Evolutionary conservation across 2,888 invertebrate species (phyloP), one percentile per base, ranked within the genome.

Genomic region (Sarcophaga rosellei): DNA sequence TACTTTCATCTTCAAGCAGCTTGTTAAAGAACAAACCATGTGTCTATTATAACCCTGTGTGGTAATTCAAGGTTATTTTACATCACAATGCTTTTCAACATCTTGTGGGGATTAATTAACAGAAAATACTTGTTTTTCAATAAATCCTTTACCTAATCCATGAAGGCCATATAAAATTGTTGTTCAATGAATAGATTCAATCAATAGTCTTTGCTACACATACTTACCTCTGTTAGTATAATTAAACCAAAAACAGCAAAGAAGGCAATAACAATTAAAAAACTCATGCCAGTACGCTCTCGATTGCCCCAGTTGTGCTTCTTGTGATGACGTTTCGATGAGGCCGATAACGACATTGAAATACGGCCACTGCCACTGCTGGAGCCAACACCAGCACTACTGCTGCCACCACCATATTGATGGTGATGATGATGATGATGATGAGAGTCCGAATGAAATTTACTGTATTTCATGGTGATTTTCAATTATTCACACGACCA

Each of bases 261-360:
- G 93, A 98, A 98, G 94, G 97, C 97, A 89, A 98, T 95, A 88
- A 98, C 97, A 92, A 98, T 96, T 94, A 97, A 96, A 94, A 98
- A 97, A 91, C 97, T 97, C 95, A 97, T 96, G 93, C 97, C 96
- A 89, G 97, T 97, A 89, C 97, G 95, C 93, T 97, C 97, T 90
- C 96, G 95, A 6, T 91, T 91, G 68, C 93, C 93, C 93, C 93
- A 91, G 81, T 92, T 89, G 76, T 89, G 88, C 84, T 92, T 92
- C 87, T 93, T 93, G 82, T 90, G 90, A 87, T 90, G 90, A n/a
- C 93, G 92, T 89, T 93, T 93, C 66, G 87, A 65, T 66, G 86
- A 81, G 21, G 87, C 72, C 45, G 88, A 84, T 66, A 87, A 84
- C 59, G 87, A 84, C 84, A 81, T 81, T 73, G 85, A 76, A 25